Percentiles rank a stretch among this genome's conserved stretches.
phyloP scores from a whole-genome alignment of 2,888 invertebrate species.

The Euclidia mi region DNA sequence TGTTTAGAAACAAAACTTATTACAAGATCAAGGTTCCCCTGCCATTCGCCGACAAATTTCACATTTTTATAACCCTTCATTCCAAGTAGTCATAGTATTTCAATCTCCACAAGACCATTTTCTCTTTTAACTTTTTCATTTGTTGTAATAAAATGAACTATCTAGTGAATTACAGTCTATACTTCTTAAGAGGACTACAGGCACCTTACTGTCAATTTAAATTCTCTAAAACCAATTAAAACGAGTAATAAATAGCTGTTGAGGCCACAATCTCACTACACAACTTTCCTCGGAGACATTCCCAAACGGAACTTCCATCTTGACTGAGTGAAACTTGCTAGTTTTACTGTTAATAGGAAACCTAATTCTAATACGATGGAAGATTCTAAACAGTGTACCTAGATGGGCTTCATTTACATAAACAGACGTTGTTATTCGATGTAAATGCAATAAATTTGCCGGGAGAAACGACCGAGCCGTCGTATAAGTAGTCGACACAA shows the following conservation, averaged over 20 bases:
- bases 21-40: constrained; percentile 13
- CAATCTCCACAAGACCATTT: background rate
- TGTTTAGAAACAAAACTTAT: constrained; percentile 32
- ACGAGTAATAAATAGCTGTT: constrained; percentile 31
- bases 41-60: constrained; percentile 11
- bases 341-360: constrained; percentile 55
- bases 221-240: constrained; percentile 42
- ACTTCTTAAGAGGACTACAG: constrained; percentile 8
- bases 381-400: constrained; percentile 52
- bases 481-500: constrained; percentile 54
- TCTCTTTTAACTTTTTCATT: background rate
- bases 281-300: constrained; percentile 45
- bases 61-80: background rate
- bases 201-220: constrained; percentile 15
- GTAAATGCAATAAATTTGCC: constrained; percentile 54
- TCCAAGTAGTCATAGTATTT: background rate
- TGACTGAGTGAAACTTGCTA: constrained; percentile 46
- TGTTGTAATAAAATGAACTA: background rate
- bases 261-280: constrained; percentile 26
- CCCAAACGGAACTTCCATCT: constrained; percentile 44
- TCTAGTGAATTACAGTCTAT: constrained; percentile 5
- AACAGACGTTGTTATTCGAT: constrained; percentile 56
- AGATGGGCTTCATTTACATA: constrained; percentile 60
- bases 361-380: constrained; percentile 50
- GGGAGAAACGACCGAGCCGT: constrained; percentile 51